Conservation (phyloP, 2,888 invertebrate species). For the Sesia apiformis region DNA sequence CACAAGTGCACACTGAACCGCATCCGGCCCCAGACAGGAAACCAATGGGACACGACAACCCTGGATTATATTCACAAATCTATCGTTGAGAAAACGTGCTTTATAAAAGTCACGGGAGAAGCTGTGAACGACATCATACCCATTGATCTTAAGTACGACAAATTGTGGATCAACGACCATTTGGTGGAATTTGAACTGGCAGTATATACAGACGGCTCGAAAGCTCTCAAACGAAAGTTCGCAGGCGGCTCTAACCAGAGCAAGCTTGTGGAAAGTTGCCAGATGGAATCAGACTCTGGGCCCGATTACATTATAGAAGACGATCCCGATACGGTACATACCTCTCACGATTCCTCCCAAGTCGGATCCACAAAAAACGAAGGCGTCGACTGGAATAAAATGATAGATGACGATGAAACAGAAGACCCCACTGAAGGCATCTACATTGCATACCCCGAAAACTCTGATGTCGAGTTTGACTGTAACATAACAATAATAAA, state of each 20-base stretch:
- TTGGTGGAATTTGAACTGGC: conserved; percentile 62
- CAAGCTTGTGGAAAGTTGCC: conserved; percentile 8
- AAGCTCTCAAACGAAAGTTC: conserved; percentile 34
- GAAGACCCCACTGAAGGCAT: conserved; percentile 21
- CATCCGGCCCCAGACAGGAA: conserved; percentile 30
- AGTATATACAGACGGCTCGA: conserved; percentile 41
- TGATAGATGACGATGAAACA: conserved; percentile 33
- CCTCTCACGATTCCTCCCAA: conserved; percentile 21
- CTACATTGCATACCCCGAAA: conserved; percentile 27
- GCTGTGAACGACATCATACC: conserved; percentile 36
- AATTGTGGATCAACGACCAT: conserved; percentile 59
- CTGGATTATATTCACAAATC: conserved; percentile 77
- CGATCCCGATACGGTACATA: conserved; percentile 18
- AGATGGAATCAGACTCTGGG: conserved; percentile 25
- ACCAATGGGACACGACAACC: conserved; percentile 62
- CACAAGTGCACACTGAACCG: conserved; percentile 72
- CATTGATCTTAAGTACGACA: conserved; percentile 47
- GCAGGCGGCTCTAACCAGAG: conserved; percentile 13
- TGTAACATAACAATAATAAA: conserved; percentile 48
- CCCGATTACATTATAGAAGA: conserved; percentile 48
- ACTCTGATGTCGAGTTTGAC: conserved; percentile 27
- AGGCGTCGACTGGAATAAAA: conserved; percentile 36
- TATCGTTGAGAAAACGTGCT: conserved; percentile 74
- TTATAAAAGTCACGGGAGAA: conserved; percentile 55
- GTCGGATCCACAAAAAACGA: not conserved